Conservation (phyloP, 2,113 vertebrate species). For the Hiodon tergisus region DNA sequence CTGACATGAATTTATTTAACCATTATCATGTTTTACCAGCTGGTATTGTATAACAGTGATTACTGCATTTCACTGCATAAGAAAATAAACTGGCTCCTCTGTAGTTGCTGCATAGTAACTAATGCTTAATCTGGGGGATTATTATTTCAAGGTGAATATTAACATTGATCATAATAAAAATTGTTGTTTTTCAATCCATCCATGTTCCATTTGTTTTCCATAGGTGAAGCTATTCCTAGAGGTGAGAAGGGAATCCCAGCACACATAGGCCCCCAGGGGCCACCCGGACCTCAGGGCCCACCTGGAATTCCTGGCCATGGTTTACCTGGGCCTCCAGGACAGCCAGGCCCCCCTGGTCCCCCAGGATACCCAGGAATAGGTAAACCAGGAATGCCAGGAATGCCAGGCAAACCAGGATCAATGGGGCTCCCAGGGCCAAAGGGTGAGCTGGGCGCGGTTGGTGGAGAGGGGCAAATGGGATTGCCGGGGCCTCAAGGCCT, state of each 20-base stretch:
- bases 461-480: conserved; percentile 76
- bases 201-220: neutral
- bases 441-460: conserved; percentile 82
- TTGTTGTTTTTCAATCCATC: neutral
- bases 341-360: conserved; percentile 68
- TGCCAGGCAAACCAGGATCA: conserved; percentile 81
- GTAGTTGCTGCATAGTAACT: no score
- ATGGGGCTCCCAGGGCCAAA: conserved; percentile 76
- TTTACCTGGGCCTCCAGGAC: conserved; percentile 75
- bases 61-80: no score
- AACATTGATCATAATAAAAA: neutral
- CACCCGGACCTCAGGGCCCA: conserved; percentile 74
- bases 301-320: conserved; percentile 76
- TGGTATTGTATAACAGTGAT: no score
- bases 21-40: no score
- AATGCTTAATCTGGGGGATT: no score
- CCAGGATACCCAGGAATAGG: conserved; percentile 78
- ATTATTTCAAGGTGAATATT: no score
- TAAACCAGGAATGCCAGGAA: conserved; percentile 87
- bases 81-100: no score
- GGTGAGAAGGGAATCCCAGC: conserved; percentile 80
- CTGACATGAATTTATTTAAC: no score
- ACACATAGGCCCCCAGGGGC: conserved; percentile 68
- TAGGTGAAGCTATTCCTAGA: conserved; percentile 72
- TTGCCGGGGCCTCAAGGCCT: conserved; percentile 77